Base-by-base conservation (phyloP, 1,140 invertebrate genomes). In the Cherax quadricarinatus region DNA sequence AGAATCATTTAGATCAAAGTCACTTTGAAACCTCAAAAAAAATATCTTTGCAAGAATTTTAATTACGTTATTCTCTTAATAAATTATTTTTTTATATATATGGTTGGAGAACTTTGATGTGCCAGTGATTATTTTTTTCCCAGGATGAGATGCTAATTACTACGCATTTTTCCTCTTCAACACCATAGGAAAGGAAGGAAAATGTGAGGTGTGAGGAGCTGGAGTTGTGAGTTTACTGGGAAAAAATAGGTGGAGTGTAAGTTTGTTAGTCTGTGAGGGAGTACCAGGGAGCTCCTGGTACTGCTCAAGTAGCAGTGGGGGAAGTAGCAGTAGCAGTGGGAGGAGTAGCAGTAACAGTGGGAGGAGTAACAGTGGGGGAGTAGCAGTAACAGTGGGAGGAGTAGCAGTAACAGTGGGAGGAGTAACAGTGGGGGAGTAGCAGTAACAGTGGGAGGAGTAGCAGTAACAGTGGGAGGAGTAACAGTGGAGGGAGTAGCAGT, bases 51-150 rank as follows among this genome's bases (percentile, higher is more conserved):
- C 57, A 83, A 83, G 53, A 48, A 83, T 83, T 83, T 83, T 83
- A 83, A 83, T 83, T 83, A 83, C 81, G 53, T 83, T 57, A 83
- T 83, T 51, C 81, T 83, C 49, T 57, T 21, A n/a, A 48, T 83
- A 49, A 83, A 83, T 16, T 53, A 53, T 53, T 53, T 57, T 83
- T 83, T 57, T 41, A n/a, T n/a, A n/a, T 41, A 41, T 41, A 41
- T 57, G 57, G 81, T 3, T 83, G 12, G 3, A 51, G 24, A 57
- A 83, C 81, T 83, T 83, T 83, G 81, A 83, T 83, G 49, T 83
- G 81, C 30, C 0, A 41, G 30, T 41, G 30, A 2, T 41, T 4
- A 41, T n/a, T 78, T n/a, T n/a, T 10, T 4, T 2, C 30, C 30
- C 30, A 1, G 2, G 21, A 1, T 1, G 21, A 1, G 10, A 24